Conservation (phyloP, 2,113 vertebrate species). For the Eretmochelys imbricata region DNA sequence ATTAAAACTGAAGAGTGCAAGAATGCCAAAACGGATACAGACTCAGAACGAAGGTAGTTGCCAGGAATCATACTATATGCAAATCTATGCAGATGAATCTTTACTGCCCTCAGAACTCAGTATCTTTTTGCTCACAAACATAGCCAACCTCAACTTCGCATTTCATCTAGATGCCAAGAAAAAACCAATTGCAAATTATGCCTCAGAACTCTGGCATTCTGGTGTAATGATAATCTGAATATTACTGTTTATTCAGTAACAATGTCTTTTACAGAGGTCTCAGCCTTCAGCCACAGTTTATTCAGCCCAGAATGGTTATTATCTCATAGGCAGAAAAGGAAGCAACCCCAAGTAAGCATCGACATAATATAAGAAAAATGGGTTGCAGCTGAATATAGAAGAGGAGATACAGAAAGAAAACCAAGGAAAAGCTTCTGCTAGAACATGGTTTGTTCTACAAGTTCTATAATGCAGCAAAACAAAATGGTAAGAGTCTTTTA, state of each 20-base stretch:
- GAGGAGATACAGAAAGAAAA: constrained; percentile 53
- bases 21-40: background rate
- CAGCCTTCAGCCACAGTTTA: background rate
- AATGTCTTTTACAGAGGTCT: background rate
- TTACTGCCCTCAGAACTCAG: background rate
- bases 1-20: background rate
- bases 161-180: background rate
- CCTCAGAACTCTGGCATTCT: background rate
- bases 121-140: background rate
- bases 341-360: constrained; percentile 6
- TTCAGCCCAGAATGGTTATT: constrained; percentile 9
- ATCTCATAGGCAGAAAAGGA: constrained; percentile 7
- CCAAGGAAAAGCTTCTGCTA: constrained; percentile 35
- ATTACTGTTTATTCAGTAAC: background rate
- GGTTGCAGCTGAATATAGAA: constrained; percentile 1
- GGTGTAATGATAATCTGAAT: background rate
- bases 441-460: constrained; percentile 58
- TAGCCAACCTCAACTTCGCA: background rate
- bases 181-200: background rate
- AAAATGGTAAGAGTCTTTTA: constrained; percentile 21
- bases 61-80: background rate
- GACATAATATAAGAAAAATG: background rate
- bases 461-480: constrained; percentile 35
- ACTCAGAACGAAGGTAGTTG: background rate
- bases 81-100: background rate